Conservation (phyloP, 2,797 vertebrate genomes). For the Myotis daubentonii region DNA sequence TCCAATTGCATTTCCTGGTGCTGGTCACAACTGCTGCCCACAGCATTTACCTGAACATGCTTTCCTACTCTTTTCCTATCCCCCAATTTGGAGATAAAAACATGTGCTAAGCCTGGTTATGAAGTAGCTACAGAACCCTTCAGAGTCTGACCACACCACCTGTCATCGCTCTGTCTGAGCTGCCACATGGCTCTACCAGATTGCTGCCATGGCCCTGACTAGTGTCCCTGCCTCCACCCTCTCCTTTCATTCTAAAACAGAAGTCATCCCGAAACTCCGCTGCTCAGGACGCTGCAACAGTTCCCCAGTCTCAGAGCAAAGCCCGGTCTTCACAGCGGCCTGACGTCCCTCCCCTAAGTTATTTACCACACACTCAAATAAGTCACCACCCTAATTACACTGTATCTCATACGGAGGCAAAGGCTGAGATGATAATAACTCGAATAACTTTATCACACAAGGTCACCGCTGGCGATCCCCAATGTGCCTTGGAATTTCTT, state of each 20-base stretch:
- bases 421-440: background rate
- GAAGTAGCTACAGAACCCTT: background rate
- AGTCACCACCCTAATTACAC: background rate
- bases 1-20: background rate
- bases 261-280: background rate
- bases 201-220: background rate
- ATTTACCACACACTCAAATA: slow-evolving; percentile 9
- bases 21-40: background rate
- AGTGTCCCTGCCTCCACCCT: background rate
- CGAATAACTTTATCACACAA: background rate
- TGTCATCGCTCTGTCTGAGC: background rate
- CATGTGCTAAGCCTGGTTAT: background rate
- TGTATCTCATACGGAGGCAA: background rate
- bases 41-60: background rate
- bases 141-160: background rate
- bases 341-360: background rate
- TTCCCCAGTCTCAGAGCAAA: background rate
- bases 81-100: background rate
- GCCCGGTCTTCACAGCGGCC: background rate
- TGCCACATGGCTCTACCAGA: accelerated
- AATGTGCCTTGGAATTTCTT: background rate
- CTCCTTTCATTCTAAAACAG: background rate
- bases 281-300: background rate
- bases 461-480: background rate
- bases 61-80: background rate